A percentile compares a stretch with the other conserved stretches of the same genome.
phyloP scores from a whole-genome alignment of 23 tunicate species.

The Ascidia mentula region DNA sequence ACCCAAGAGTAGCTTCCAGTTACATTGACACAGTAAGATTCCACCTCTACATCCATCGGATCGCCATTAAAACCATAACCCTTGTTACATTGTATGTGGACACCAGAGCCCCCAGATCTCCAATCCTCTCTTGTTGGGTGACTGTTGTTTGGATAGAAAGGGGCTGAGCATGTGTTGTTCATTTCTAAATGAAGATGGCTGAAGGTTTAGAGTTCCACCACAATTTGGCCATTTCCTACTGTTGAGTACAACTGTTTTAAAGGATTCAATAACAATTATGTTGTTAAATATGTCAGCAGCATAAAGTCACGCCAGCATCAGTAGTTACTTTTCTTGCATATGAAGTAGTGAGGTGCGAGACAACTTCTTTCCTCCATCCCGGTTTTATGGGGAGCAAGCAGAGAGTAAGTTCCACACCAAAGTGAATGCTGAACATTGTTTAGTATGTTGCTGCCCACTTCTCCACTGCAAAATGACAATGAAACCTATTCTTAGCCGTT shows the following conservation, averaged over 20 bases:
- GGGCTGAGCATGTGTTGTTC: slow-evolving; percentile 53
- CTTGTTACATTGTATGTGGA: slow-evolving; percentile 23
- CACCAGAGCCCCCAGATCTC: slow-evolving; percentile 43
- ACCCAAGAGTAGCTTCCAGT: slow-evolving; percentile 20
- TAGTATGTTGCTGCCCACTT: background rate
- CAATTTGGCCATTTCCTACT: no score
- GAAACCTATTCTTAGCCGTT: no score
- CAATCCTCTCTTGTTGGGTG: slow-evolving; percentile 47
- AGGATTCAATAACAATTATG: no score
- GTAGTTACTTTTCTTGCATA: slow-evolving; percentile 59
- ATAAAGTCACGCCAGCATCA: no score
- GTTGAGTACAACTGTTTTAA: no score
- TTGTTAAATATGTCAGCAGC: no score
- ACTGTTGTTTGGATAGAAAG: slow-evolving; percentile 31
- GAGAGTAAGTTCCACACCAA: slow-evolving; percentile 77
- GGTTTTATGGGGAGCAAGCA: slow-evolving; percentile 29
- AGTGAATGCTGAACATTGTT: slow-evolving; percentile 56
- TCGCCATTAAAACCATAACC: slow-evolving; percentile 53
- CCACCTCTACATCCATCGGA: slow-evolving; percentile 9
- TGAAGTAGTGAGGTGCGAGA: slow-evolving; percentile 55
- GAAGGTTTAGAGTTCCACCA: no score
- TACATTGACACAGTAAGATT: slow-evolving; percentile 27
- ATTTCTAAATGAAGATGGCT: no score
- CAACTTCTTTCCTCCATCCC: slow-evolving; percentile 79
- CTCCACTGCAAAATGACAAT: slow-evolving; percentile 23